Evolutionary conservation across 2,888 invertebrate genomes (phyloP), one percentile per base, ranked within the genome.

Genomic region (Drosophila incognita): DNA sequence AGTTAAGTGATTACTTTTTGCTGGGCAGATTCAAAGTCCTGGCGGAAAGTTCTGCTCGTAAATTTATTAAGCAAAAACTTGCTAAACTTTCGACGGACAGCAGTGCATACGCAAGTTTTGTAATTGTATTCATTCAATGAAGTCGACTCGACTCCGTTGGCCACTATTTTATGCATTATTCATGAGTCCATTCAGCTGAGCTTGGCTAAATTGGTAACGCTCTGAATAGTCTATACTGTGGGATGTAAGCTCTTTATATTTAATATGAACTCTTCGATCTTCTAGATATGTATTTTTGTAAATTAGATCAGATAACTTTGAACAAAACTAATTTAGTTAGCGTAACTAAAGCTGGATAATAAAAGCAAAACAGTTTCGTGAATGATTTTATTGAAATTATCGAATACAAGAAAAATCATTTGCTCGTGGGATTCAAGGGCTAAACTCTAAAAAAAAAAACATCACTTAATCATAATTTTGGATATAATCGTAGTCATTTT

Each of bases 1-100:
- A 87, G 80, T 90, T 90, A 87, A 90, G 90, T 87, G 90, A 87
- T 90, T 87, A 90, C 87, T 86, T 86, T 87, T 82, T 81, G 75
- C 80, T 74, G 60, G 46, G 61, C 53, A 56, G 62, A 70, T 67
- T 61, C 74, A 69, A 68, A 85, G 85, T 72, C 66, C 75, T 65
- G 68, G 72, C 78, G 69, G 51, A 78, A 83, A 87, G 81, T 88
- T 86, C 60, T 48, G 74, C 83, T 86, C 88, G 80, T 83, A 87
- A 88, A 83, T 87, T 86, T 88, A 83, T 88, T 83, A 88, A 83
- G 76, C 76, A 88, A 87, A 87, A 87, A 85, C 83, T 85, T 85
- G 73, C 53, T 74, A 75, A 84, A 87, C 76, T 85, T 87, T 83
- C 77, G 72, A 73, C 73, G 69, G 74, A 87, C 63, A 81, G 69